These are phyloP conservation scores for Sternarchorhynchus goeldii DNA, from an alignment of 2,797 vertebrate species.

Conservation along the genomic window DNA sequence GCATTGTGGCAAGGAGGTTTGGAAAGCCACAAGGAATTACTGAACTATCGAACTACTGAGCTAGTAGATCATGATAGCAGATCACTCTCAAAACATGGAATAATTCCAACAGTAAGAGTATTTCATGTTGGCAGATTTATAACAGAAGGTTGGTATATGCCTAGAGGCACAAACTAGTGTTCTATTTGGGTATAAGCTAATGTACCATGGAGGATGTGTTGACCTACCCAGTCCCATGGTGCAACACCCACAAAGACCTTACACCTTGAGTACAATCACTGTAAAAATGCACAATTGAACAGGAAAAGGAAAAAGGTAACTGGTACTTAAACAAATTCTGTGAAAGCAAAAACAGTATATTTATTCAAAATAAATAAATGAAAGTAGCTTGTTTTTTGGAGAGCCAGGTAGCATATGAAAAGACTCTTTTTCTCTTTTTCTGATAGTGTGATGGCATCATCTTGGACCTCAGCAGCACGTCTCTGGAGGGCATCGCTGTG, in stretches of 20 bases:
- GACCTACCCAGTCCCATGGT: background rate
- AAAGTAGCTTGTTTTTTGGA: too few species aligned
- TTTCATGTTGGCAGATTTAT: background rate
- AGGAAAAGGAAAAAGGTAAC: too few species aligned
- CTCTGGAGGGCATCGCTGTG: conserved; percentile 90
- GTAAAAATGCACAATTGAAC: too few species aligned
- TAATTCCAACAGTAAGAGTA: too few species aligned
- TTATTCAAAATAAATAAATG: too few species aligned
- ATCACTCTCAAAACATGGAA: background rate
- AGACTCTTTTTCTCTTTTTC: conserved; percentile 5
- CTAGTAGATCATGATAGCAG: background rate
- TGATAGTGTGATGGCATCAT: conserved; percentile 88
- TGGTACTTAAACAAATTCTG: too few species aligned
- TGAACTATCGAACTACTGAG: background rate
- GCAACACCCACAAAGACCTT: background rate
- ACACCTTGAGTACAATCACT: too few species aligned
- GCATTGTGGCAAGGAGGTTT: background rate
- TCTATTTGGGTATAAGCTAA: too few species aligned
- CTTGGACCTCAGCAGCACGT: conserved; percentile 87
- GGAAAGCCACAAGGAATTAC: background rate
- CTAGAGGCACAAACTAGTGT: too few species aligned
- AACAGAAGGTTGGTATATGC: background rate
- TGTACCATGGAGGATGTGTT: too few species aligned
- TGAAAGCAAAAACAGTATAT: too few species aligned
- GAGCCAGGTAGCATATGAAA: background rate